Conservation (phyloP, 2,888 invertebrate genomes). For the Cerastoderma edule region DNA sequence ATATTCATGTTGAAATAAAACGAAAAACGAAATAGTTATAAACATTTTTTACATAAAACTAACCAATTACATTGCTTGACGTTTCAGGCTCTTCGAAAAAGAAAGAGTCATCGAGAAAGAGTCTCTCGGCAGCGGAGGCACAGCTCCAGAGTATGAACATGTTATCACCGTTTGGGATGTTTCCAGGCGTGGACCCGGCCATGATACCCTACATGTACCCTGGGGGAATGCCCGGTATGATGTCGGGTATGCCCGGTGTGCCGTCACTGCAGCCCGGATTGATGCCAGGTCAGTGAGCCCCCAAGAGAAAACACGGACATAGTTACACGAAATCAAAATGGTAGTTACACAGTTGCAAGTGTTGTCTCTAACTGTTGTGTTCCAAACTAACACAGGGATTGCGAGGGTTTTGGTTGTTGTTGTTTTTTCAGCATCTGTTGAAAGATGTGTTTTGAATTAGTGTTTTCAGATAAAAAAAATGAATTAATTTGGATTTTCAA, state of each 20-base stretch:
- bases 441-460: too few species aligned
- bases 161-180: slow-evolving; percentile 77
- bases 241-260: slow-evolving; percentile 81
- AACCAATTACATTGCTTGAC: too few species aligned
- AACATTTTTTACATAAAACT: too few species aligned
- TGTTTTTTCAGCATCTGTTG: too few species aligned
- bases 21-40: too few species aligned
- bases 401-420: too few species aligned
- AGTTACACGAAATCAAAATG: slow-evolving; percentile 12
- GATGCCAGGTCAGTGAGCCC: slow-evolving; percentile 79
- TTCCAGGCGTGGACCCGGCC: slow-evolving; percentile 78
- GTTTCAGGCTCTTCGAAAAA: too few species aligned
- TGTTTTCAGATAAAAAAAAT: too few species aligned
- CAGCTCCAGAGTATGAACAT: slow-evolving; percentile 58
- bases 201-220: slow-evolving; percentile 84
- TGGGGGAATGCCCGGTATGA: slow-evolving; percentile 83
- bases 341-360: slow-evolving; percentile 13
- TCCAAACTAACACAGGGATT: too few species aligned
- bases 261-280: slow-evolving; percentile 86
- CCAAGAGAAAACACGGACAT: not conserved
- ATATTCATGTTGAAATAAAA: too few species aligned
- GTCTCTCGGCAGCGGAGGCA: slow-evolving; percentile 32
- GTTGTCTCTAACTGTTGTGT: slow-evolving; percentile 11
- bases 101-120: slow-evolving; percentile 2
- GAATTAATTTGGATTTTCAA: too few species aligned